Evolutionary conservation across 2,113 vertebrate genomes (phyloP), one percentile per base, ranked within the genome.

Genomic region (Galeopterus variegatus): DNA sequence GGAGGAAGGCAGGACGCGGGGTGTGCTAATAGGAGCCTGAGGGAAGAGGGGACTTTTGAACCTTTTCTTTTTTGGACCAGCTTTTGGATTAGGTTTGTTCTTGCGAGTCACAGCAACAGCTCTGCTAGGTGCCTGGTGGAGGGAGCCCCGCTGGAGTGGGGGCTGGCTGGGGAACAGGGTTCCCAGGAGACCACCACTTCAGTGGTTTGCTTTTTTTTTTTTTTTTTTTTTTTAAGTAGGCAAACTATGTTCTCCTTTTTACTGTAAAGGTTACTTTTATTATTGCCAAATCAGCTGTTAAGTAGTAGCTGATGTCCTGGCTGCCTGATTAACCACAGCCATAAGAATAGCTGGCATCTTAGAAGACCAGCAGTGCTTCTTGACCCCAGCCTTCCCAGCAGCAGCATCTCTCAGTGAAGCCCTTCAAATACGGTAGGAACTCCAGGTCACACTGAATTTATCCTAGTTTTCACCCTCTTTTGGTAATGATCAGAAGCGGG

Each of bases 321-420:
- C 75, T 10, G 15, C 36, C 70, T 36, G 50, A 65, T 48, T 23
- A 3, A 23, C 67, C 48, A 19, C 26, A 23, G 52, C 69, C 11
- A 0, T 8, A n/a, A n/a, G n/a, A n/a, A n/a, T n/a, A 28, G 19
- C 82, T 14, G 0, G 5, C 7, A 0, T 19, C 82, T 41, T 15
- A 4, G 64, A 54, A 54, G 50, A 14, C 21, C 21, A 62, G 24
- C 3, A 1, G 2, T 28, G 2, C 60, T 41, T 41, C 18, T 26
- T 11, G 1, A 14, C 69, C 69, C 56, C 13, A 1, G 18, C 28
- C 67, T 70, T 50, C 33, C 13, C 36, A 41, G 24, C 33, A 1
- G 15, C 3, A 0, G 3, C 0, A 0, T 45, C n/a, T 60, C 21
- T 64, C 33, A 0, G 8, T 13, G 9, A 33, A 14, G 12, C 6